Percentiles rank a stretch among this genome's conserved stretches.
Evolutionary conservation across 1,140 invertebrate species (phyloP).

Genomic region (Leptonema lineaticorne): DNA sequence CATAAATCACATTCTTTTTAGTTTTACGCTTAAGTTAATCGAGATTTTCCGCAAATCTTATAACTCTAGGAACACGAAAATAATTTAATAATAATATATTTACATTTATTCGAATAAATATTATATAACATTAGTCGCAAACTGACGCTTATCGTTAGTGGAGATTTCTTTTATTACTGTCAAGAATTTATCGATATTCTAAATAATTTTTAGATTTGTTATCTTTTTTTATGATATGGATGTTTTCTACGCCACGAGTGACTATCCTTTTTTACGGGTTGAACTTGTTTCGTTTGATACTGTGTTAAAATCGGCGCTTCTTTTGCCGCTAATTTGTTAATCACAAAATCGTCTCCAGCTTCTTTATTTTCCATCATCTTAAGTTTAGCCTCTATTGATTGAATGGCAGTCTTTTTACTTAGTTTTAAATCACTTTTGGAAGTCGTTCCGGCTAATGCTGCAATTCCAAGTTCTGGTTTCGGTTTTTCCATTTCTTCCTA

Average conservation of each 20-base stretch:
- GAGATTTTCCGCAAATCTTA: too few relatives aligned
- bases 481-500: conserved; percentile 73
- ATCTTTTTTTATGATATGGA: conserved; percentile 57
- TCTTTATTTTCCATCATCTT: conserved; percentile 74
- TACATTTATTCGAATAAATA: too few relatives aligned
- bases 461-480: conserved; percentile 73
- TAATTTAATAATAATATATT: too few relatives aligned
- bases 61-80: too few relatives aligned
- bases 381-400: conserved; percentile 84
- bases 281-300: conserved; percentile 60
- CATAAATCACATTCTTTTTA: too few relatives aligned
- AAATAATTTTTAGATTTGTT: conserved; percentile 32
- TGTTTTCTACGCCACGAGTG: conserved; percentile 51
- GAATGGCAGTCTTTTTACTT: conserved; percentile 76
- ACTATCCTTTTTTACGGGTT: conserved; percentile 56
- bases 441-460: conserved; percentile 69
- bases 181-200: too few relatives aligned
- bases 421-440: conserved; percentile 68
- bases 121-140: too few relatives aligned
- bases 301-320: conserved; percentile 67
- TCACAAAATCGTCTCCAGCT: conserved; percentile 67
- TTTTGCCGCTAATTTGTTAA: conserved; percentile 66
- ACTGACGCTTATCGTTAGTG: too few relatives aligned
- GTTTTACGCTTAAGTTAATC: too few relatives aligned
- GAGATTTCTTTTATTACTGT: too few relatives aligned